Base-by-base conservation (phyloP, 2,113 vertebrate species). In the Neogale vison region DNA sequence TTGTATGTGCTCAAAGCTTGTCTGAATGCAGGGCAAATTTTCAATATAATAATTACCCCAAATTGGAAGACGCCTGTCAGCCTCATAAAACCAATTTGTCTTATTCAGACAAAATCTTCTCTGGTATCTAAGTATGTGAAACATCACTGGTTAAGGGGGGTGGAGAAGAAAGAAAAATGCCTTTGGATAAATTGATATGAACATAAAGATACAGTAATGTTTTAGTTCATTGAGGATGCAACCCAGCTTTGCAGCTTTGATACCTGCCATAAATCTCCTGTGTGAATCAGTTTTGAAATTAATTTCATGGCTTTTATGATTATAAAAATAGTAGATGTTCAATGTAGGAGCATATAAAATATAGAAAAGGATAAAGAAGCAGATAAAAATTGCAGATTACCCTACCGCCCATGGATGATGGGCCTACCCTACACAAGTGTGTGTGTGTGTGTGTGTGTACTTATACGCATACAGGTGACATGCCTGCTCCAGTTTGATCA, bases 11-110 rank as follows among this genome's bases (percentile, higher is more conserved):
- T 94, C 85, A 77, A 95, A 72, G 15, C 77, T 88, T 17, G 0
- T 90, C 90, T 77, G 52, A 96, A 96, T 90, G 45, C 65, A 91
- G 88, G 76, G 39, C 11, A 90, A 88, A 96, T 45, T 82, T 95
- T 96, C 57, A 83, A 65, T 93, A 7, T 61, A 92, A 82, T 83
- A 92, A 88, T 82, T 52, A 87, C n/a, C 18, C 52, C 3, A 57
- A 88, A 90, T 63, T 88, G 18, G 63, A 59, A 83, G 63, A 63
- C 2, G 1, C 50, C n/a, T 69, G 85, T 91, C 31, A 34, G 18
- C 23, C 15, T 95, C 36, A 63, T 39, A 39, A 96, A 96, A n/a
- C 6, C 9, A 0, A 21, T 79, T 67, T 79, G 65, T 45, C 76
- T 94, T 82, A 57, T 82, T 96, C 61, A 80, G 72, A 63, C 24